A percentile compares a stretch with the other conserved stretches of the same genome.
Evolutionary conservation across 2,888 invertebrate species (phyloP).

Genomic region (Athripsodes cinereus): DNA sequence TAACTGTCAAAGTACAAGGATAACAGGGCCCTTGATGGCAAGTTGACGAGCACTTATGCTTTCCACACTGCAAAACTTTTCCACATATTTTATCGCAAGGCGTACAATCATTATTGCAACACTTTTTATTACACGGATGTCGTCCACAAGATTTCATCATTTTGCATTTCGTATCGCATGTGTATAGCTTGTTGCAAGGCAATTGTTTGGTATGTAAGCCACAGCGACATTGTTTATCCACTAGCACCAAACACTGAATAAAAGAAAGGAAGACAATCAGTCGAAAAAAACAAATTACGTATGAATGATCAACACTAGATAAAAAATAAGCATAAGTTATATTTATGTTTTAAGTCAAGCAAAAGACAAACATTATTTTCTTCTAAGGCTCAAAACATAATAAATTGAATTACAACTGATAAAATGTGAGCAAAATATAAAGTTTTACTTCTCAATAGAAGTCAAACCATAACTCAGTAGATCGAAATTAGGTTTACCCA

Average conservation of each 20-base stretch:
- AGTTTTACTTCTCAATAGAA: too few species aligned
- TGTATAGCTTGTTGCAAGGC: slow-evolving; percentile 78
- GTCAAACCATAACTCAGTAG: too few species aligned
- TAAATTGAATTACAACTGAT: too few species aligned
- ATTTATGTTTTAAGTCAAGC: too few species aligned
- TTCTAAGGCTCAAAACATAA: too few species aligned
- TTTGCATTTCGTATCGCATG: slow-evolving; percentile 86
- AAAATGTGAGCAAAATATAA: too few species aligned
- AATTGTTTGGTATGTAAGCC: slow-evolving; percentile 71
- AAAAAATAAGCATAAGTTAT: too few species aligned
- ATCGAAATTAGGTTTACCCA: too few species aligned
- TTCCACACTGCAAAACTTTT: slow-evolving; percentile 74
- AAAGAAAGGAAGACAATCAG: slow-evolving; percentile 15
- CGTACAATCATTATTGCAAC: slow-evolving; percentile 79
- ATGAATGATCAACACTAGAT: too few species aligned
- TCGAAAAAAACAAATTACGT: too few species aligned
- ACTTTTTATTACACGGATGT: slow-evolving; percentile 86
- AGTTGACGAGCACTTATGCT: slow-evolving; percentile 76
- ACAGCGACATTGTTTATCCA: slow-evolving; percentile 77
- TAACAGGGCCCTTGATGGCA: slow-evolving; percentile 83
- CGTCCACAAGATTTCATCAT: slow-evolving; percentile 74
- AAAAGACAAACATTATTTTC: too few species aligned
- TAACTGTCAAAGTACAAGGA: slow-evolving; percentile 68
- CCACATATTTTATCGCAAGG: slow-evolving; percentile 82
- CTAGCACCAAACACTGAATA: slow-evolving; percentile 56